Percentiles rank a stretch among this genome's conserved stretches.
These are phyloP conservation scores for Bubo bubo DNA, from an alignment of 2,113 vertebrate genomes.

Conservation along the genomic window DNA sequence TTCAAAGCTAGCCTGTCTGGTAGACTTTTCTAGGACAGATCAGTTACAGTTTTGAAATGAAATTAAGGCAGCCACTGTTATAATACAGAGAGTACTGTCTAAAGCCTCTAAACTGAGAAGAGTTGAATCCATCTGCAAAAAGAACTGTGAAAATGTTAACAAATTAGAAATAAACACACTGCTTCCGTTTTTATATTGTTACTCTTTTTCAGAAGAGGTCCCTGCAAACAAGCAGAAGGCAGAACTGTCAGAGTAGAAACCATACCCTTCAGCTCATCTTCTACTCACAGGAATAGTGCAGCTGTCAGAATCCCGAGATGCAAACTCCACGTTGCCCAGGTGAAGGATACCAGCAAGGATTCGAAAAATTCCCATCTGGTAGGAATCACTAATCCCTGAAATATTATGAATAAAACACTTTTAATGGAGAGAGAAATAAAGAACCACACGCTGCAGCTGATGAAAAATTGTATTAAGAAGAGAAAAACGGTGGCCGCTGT, in stretches of 20 bases:
- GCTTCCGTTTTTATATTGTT: not conserved
- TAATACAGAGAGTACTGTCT: not conserved
- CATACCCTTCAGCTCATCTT: not conserved
- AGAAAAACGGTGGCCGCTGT: not conserved
- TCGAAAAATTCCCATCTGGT: constrained; percentile 95
- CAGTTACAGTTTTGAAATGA: not conserved
- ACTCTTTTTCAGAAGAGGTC: not conserved
- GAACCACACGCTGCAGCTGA: not conserved
- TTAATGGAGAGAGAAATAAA: not conserved
- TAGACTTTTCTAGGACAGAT: not conserved
- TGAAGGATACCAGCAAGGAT: constrained; percentile 96
- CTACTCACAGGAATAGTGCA: constrained; percentile 87
- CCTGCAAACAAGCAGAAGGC: not conserved
- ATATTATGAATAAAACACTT: not conserved
- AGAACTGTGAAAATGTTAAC: not conserved
- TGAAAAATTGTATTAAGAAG: not conserved
- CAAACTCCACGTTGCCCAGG: constrained; percentile 92
- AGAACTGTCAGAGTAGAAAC: not conserved
- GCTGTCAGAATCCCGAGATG: constrained; percentile 92
- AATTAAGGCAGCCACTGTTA: not conserved
- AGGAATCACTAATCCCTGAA: constrained; percentile 91
- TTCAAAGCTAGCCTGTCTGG: not conserved
- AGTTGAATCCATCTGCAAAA: not conserved
- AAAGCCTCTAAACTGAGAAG: not conserved
- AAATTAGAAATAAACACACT: not conserved